phyloP scores from a whole-genome alignment of 2,797 vertebrate genomes.

The Enteromius trimaculatus region DNA sequence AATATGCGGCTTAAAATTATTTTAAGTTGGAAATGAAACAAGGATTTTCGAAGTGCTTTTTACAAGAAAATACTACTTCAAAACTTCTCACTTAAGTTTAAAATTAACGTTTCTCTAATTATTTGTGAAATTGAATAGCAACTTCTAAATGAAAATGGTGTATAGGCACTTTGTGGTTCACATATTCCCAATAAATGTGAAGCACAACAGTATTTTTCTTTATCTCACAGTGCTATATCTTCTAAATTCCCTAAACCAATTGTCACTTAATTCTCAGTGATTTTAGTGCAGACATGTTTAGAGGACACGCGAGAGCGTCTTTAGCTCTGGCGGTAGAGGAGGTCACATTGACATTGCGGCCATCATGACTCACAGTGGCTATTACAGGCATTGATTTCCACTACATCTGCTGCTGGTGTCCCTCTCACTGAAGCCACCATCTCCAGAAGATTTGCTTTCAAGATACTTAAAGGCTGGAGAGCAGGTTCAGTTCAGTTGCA shows the following conservation, averaged over 20 bases:
- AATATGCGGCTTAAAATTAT: background rate
- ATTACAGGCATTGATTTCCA: slow-evolving; percentile 55
- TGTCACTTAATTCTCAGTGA: background rate
- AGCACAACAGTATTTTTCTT: background rate
- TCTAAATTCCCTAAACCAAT: slow-evolving; percentile 7
- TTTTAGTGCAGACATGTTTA: slow-evolving; percentile 3
- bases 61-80: background rate
- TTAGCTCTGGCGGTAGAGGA: slow-evolving; percentile 26
- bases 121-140: background rate
- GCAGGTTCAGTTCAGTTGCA: background rate
- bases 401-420: slow-evolving; percentile 36
- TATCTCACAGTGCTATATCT: background rate
- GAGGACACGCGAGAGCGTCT: slow-evolving; percentile 23
- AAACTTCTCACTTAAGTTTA: background rate
- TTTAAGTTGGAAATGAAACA: no score
- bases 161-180: background rate
- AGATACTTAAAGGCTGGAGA: slow-evolving; percentile 5
- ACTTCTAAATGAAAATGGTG: background rate
- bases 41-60: background rate
- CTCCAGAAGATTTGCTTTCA: slow-evolving; percentile 29
- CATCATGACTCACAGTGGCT: slow-evolving; percentile 38
- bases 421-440: slow-evolving; percentile 24
- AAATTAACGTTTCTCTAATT: background rate
- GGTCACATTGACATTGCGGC: slow-evolving; percentile 27
- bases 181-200: background rate